Evolutionary conservation across 2,888 invertebrate species (phyloP).

Genomic region (Glyphotaelius pellucidus): DNA sequence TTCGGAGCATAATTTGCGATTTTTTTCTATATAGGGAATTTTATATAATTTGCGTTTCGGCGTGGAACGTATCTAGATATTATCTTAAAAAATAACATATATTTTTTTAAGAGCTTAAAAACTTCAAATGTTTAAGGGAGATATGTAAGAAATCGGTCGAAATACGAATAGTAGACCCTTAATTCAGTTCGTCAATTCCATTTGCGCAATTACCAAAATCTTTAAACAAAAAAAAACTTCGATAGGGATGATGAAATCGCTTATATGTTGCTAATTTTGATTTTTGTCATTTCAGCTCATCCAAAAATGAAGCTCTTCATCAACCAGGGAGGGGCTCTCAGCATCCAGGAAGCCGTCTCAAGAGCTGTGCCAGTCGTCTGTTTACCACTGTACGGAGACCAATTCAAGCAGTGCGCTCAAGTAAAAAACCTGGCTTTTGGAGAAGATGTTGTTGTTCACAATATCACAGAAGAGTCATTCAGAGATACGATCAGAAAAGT

Average conservation of each 20-base stretch:
- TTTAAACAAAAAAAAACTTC: too few species aligned
- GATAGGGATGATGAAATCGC: neutral
- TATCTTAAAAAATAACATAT: too few species aligned
- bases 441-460: constrained; percentile 69
- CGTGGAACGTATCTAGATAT: too few species aligned
- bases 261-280: neutral
- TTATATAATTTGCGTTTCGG: too few species aligned
- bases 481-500: constrained; percentile 70
- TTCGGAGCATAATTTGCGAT: too few species aligned
- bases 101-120: too few species aligned
- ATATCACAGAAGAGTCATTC: constrained; percentile 70
- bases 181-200: neutral
- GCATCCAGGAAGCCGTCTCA: constrained; percentile 72
- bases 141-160: too few species aligned
- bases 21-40: too few species aligned
- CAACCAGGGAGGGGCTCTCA: constrained; percentile 72
- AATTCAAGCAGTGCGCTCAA: constrained; percentile 70
- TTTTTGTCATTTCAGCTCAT: constrained; percentile 69
- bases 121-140: too few species aligned
- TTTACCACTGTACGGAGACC: constrained; percentile 73
- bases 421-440: constrained; percentile 71
- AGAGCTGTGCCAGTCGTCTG: constrained; percentile 72
- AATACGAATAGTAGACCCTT: too few species aligned
- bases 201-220: too few species aligned
- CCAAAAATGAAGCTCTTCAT: constrained; percentile 72